These are phyloP conservation scores for Hemibagrus guttatus DNA, from an alignment of 2,797 vertebrate species.

Conservation along the genomic window DNA sequence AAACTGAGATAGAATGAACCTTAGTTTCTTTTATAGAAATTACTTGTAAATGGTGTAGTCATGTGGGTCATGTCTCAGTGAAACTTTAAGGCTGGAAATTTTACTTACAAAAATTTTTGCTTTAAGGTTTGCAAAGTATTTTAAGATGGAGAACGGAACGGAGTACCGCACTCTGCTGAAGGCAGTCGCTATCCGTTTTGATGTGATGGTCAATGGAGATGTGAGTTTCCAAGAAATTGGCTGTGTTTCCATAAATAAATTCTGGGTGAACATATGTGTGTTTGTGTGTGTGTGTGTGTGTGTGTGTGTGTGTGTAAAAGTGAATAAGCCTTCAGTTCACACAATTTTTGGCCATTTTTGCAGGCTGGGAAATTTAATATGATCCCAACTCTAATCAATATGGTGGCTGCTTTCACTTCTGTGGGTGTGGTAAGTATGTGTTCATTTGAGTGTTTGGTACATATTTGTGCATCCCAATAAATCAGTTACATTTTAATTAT, in stretches of 20 bases:
- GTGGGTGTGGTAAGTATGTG: conserved; percentile 88
- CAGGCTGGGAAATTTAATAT: conserved; percentile 94
- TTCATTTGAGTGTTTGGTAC: background rate
- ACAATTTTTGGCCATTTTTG: background rate
- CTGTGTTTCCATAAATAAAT: conserved; percentile 10
- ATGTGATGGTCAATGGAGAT: conserved; percentile 91
- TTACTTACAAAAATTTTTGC: conserved; percentile 17
- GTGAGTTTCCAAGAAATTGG: conserved; percentile 71
- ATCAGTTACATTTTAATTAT: background rate
- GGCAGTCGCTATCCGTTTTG: conserved; percentile 90
- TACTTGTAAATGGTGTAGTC: background rate
- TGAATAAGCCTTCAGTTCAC: conserved; percentile 13
- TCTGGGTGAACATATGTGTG: conserved; percentile 36
- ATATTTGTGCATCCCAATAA: background rate
- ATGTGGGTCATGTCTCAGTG: background rate
- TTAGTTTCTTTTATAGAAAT: background rate
- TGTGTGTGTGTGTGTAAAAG: conserved; percentile 8
- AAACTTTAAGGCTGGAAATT: background rate
- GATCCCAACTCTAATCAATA: conserved; percentile 93
- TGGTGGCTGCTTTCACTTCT: conserved; percentile 92
- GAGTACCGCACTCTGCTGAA: conserved; percentile 91
- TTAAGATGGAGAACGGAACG: conserved; percentile 83
- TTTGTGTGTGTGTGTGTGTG: conserved; percentile 21
- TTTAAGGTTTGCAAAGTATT: conserved; percentile 87
- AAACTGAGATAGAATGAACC: background rate